Evolutionary conservation across 1,140 invertebrate species (phyloP).

Genomic region (Tetragnatha versicolor): DNA sequence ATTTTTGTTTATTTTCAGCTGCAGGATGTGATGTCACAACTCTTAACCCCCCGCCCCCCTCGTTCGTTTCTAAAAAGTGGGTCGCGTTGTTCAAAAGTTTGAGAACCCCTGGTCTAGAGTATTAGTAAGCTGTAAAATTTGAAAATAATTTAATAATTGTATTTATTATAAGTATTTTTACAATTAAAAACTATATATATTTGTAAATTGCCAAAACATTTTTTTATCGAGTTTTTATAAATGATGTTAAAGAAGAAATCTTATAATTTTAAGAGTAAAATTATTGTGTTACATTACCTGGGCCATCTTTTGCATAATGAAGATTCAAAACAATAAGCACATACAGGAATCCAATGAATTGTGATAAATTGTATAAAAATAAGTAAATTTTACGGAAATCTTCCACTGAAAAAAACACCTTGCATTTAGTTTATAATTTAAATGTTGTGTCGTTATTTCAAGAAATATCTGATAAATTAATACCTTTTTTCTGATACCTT

Average conservation of each 20-base stretch:
- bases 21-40: too few species aligned
- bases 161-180: too few species aligned
- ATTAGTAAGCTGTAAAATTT: too few species aligned
- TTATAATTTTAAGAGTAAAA: conserved; percentile 36
- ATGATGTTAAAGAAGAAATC: conserved; percentile 55
- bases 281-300: conserved; percentile 65
- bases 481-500: conserved; percentile 32
- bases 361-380: conserved; percentile 88
- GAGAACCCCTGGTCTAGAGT: too few species aligned
- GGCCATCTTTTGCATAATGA: conserved; percentile 76
- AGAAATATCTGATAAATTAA: not conserved
- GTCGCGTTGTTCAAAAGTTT: too few species aligned
- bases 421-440: conserved; percentile 17
- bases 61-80: too few species aligned
- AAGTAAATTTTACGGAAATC: conserved; percentile 85
- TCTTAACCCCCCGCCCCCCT: too few species aligned
- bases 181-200: too few species aligned
- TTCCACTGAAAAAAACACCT: conserved; percentile 62
- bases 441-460: not conserved
- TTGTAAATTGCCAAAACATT: too few species aligned
- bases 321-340: conserved; percentile 77
- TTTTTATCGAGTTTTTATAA: too few species aligned
- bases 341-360: conserved; percentile 87
- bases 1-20: too few species aligned
- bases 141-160: too few species aligned